Conservation (phyloP, 2,797 vertebrate species). For the Sternotherus odoratus region DNA sequence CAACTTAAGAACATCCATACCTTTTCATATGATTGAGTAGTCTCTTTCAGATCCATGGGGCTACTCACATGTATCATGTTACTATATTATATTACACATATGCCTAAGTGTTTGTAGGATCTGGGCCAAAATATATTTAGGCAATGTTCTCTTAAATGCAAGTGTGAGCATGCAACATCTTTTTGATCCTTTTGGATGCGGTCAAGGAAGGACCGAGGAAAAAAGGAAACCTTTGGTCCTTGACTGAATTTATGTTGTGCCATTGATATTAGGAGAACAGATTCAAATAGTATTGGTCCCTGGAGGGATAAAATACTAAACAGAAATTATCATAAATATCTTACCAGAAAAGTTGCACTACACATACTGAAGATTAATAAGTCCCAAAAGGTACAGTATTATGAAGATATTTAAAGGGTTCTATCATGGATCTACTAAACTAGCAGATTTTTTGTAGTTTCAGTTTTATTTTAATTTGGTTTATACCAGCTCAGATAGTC, state of each 20-base stretch:
- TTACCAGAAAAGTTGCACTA: neutral
- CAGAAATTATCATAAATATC: neutral
- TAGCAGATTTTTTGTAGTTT: neutral
- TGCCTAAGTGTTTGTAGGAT: neutral
- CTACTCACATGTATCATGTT: neutral
- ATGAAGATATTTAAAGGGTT: neutral
- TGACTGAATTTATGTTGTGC: neutral
- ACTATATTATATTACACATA: neutral
- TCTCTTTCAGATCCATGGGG: neutral
- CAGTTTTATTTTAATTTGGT: conserved; percentile 22
- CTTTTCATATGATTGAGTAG: neutral
- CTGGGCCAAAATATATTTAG: neutral
- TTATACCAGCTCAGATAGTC: neutral
- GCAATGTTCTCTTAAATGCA: neutral
- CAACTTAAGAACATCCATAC: neutral
- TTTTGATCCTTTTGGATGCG: neutral
- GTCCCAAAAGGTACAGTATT: neutral
- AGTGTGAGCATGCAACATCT: neutral
- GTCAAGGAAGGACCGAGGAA: neutral
- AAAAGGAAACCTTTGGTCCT: neutral
- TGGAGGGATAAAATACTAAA: conserved; percentile 9
- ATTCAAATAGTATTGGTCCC: neutral
- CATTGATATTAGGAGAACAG: neutral
- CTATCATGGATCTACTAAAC: neutral
- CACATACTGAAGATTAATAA: neutral